These are phyloP conservation scores for Limnephilus lunatus DNA, from an alignment of 2,888 invertebrate species.

Conservation along the genomic window DNA sequence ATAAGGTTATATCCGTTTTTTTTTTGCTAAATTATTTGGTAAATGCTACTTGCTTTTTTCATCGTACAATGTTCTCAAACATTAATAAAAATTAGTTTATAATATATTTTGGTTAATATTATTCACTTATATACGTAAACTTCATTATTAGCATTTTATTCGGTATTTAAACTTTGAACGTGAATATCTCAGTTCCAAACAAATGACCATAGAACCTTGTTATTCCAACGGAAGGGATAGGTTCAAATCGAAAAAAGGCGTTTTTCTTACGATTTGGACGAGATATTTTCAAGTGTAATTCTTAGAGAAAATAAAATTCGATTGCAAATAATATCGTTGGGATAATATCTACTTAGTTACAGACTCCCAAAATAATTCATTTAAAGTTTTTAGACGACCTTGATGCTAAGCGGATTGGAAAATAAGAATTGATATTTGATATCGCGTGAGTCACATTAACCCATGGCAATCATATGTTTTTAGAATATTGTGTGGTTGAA, in stretches of 20 bases:
- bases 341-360: background rate
- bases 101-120: too few relatives aligned
- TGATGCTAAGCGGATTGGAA: background rate
- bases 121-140: too few relatives aligned
- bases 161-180: too few relatives aligned
- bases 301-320: background rate
- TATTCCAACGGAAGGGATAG: background rate
- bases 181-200: too few relatives aligned
- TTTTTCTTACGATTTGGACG: background rate
- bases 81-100: too few relatives aligned
- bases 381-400: background rate
- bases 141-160: too few relatives aligned
- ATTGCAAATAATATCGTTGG: background rate
- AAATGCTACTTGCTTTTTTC: too few relatives aligned
- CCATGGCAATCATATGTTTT: background rate
- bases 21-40: too few relatives aligned
- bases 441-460: background rate
- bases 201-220: too few relatives aligned
- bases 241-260: background rate
- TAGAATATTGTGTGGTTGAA: background rate
- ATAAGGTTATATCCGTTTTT: too few relatives aligned
- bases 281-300: background rate
- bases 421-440: background rate
- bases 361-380: background rate
- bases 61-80: too few relatives aligned